Conservation (phyloP, 2,888 invertebrate genomes). For the Lasioglossum figueresi region DNA sequence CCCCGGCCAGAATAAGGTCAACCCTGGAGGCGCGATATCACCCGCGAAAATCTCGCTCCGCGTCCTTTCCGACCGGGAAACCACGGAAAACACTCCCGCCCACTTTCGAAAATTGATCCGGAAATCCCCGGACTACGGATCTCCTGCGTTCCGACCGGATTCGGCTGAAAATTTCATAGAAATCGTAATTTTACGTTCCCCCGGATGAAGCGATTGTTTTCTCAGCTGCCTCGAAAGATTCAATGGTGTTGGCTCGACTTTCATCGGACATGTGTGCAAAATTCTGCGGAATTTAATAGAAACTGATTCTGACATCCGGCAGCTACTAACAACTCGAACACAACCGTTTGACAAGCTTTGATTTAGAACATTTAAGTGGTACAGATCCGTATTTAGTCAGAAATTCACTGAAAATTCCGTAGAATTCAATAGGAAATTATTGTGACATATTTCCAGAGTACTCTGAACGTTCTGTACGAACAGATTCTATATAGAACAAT, state of each 20-base stretch:
- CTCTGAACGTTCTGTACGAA: too few relatives aligned
- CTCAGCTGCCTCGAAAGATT: not conserved
- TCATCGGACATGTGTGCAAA: not conserved
- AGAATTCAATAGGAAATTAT: not conserved
- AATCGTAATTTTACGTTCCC: not conserved
- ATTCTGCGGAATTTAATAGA: not conserved
- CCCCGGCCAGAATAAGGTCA: not conserved
- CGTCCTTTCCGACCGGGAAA: not conserved
- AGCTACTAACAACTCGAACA: not conserved
- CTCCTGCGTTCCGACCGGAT: not conserved
- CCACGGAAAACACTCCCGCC: conserved; percentile 6
- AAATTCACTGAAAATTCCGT: rapidly evolving
- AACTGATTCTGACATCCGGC: not conserved
- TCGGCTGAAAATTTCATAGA: not conserved
- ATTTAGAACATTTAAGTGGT: not conserved
- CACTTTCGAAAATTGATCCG: conserved; percentile 6
- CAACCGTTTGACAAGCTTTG: not conserved
- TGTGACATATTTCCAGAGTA: not conserved
- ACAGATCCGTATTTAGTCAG: not conserved
- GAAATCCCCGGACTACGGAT: not conserved
- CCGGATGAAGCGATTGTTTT: not conserved
- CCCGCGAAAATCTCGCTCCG: not conserved
- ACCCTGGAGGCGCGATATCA: conserved; percentile 13
- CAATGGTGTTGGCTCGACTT: not conserved
- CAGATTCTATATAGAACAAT: too few relatives aligned